phyloP scores from a whole-genome alignment of 2,888 invertebrate species.

The Helobdella robusta region DNA sequence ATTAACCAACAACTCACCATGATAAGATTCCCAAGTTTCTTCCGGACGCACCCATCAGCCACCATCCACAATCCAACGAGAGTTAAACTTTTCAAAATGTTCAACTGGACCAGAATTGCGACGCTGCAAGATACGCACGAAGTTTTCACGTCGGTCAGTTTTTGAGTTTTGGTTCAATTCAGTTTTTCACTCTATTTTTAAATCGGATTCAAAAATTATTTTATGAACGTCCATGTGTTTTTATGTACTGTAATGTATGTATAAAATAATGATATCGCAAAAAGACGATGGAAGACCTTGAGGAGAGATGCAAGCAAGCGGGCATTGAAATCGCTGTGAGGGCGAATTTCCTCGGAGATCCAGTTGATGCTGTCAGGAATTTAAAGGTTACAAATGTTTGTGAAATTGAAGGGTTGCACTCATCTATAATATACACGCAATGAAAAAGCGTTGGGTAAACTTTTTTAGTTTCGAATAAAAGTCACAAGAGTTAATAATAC shows the following conservation, averaged over 20 bases:
- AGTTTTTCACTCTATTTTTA: not conserved
- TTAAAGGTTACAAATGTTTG: conserved; percentile 52
- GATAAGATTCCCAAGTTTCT: conserved; percentile 93
- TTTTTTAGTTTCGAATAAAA: no score
- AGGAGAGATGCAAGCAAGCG: conserved; percentile 61
- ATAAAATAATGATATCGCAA: not conserved
- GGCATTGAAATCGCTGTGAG: conserved; percentile 90
- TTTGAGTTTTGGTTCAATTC: not conserved
- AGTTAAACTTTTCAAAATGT: conserved; percentile 89
- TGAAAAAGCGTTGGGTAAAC: no score
- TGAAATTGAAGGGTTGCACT: not conserved
- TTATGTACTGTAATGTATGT: not conserved
- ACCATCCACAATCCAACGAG: conserved; percentile 96
- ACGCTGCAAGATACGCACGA: conserved; percentile 97
- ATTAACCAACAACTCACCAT: no score
- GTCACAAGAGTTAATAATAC: no score
- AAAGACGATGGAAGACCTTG: conserved; percentile 90
- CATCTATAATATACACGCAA: no score
- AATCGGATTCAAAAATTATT: not conserved
- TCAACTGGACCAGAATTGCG: conserved; percentile 92
- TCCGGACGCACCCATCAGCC: conserved; percentile 96
- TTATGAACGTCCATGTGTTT: not conserved
- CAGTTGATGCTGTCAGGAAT: conserved; percentile 88
- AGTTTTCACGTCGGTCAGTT: conserved; percentile 60
- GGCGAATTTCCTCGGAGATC: conserved; percentile 92